phyloP scores from a whole-genome alignment of 2,888 invertebrate species.

The Dasypogon diadema region DNA sequence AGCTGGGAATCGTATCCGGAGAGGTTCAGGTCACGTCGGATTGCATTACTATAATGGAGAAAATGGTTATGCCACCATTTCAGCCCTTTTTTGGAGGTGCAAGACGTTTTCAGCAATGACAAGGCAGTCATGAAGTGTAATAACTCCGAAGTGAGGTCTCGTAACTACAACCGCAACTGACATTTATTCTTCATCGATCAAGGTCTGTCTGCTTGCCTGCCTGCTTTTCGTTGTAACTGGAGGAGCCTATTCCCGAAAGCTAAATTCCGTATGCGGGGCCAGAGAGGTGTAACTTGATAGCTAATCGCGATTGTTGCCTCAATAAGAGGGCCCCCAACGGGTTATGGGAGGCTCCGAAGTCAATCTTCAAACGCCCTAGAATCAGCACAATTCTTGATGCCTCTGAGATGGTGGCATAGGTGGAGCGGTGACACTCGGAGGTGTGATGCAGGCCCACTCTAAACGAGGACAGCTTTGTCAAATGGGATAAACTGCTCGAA shows the following conservation, averaged over 20 bases:
- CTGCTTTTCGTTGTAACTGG: neutral
- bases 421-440: neutral
- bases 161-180: constrained; percentile 7
- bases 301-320: constrained; percentile 20
- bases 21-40: neutral
- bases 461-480: constrained; percentile 37
- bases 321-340: neutral
- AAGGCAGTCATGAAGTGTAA: neutral
- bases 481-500: constrained; percentile 25
- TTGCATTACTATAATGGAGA: neutral
- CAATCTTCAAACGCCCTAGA: no score
- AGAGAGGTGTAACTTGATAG: constrained; percentile 8
- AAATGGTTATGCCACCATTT: neutral
- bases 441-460: constrained; percentile 7
- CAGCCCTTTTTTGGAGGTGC: no score
- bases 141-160: constrained; percentile 6
- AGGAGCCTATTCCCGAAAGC: neutral
- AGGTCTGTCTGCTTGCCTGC: no score
- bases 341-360: neutral
- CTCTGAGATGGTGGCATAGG: neutral
- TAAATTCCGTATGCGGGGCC: neutral
- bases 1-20: constrained; percentile 12
- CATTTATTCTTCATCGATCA: neutral
- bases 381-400: neutral
- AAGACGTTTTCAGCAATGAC: neutral